Evolutionary conservation across 2,113 vertebrate species (phyloP), one percentile per base, ranked within the genome.

Genomic region (Andinoacara biseriatus): DNA sequence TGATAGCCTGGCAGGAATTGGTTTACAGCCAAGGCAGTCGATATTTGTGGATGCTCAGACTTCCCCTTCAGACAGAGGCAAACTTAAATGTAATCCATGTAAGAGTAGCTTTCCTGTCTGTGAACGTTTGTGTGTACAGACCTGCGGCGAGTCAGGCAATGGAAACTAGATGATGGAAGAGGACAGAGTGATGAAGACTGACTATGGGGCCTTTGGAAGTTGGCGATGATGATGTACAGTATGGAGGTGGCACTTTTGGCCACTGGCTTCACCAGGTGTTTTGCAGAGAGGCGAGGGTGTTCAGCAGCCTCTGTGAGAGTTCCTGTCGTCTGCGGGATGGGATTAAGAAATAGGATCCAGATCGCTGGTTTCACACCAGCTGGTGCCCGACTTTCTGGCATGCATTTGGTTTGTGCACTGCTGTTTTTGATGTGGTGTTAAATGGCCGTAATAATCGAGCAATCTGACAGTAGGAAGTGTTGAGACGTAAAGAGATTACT

Each of bases 71-170:
- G 95, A 95, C 94, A 79, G 85, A 94, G 94, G 93, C 92, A 79
- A 90, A 83, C 91, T 89, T 63, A 76, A 86, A 89, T 87, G 82
- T 85, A 93, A 94, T 89, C 86, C 78, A 79, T 87, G 93, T 62
- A 79, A 95, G 92, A 84, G 89, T 90, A 95, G 92, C 95, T 95
- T 96, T 96, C 96, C 95, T 96, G 95, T 92, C 94, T 89, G 78
- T 86, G 76, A 67, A 61, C 57, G 84, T 88, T 56, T 84, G 86
- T 87, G 90, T 86, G 81, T 18, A 75, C 90, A 84, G 87, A 89
- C 87, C 82, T 18, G 87, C 81, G 60, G 80, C 49, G 18, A 65
- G 75, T 80, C 35, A 11, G 17, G 79, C 72, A n/a, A 46, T 59
- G 76, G 88, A 74, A 90, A 88, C 43, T 33, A 60, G 46, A 82